Percentiles rank a stretch among this genome's conserved stretches.
phyloP scores from a whole-genome alignment of 2,888 invertebrate species.

The Biston stratarius region DNA sequence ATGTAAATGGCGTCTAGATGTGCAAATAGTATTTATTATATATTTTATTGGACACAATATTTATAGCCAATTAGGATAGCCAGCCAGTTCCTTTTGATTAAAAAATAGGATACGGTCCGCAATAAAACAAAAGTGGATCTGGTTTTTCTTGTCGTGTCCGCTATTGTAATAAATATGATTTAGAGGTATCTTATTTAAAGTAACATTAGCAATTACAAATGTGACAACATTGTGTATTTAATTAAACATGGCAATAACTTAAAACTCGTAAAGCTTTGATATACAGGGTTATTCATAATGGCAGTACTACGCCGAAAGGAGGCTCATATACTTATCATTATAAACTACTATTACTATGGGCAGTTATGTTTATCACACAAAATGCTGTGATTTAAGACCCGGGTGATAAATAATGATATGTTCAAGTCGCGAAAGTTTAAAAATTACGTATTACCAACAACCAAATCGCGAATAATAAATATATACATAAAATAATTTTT shows the following conservation, averaged over 20 bases:
- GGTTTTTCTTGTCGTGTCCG: conserved; percentile 12
- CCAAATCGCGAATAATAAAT: too few species aligned
- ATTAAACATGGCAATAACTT: background rate
- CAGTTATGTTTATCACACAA: too few species aligned
- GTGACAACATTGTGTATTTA: background rate
- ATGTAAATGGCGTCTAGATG: conserved; percentile 48
- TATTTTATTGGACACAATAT: conserved; percentile 43
- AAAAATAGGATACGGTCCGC: conserved; percentile 31
- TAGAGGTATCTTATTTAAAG: background rate
- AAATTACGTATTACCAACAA: too few species aligned
- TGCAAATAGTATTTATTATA: conserved; percentile 43
- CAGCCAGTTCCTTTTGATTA: conserved; percentile 37
- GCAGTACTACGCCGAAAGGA: too few species aligned
- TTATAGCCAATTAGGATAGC: conserved; percentile 41
- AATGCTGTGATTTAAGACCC: too few species aligned
- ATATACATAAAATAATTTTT: too few species aligned
- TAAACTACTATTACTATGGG: too few species aligned
- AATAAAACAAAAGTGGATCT: conserved; percentile 27
- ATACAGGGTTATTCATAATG: too few species aligned
- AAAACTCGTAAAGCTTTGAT: background rate
- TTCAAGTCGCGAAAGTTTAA: too few species aligned
- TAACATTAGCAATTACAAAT: background rate
- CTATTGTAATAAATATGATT: conserved; percentile 20
- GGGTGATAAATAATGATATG: too few species aligned
- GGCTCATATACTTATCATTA: too few species aligned